A percentile compares a stretch with the other conserved stretches of the same genome.
Evolutionary conservation across 35 echinoderm and acorn worm genomes (phyloP).

Genomic region (Amphiura filiformis): DNA sequence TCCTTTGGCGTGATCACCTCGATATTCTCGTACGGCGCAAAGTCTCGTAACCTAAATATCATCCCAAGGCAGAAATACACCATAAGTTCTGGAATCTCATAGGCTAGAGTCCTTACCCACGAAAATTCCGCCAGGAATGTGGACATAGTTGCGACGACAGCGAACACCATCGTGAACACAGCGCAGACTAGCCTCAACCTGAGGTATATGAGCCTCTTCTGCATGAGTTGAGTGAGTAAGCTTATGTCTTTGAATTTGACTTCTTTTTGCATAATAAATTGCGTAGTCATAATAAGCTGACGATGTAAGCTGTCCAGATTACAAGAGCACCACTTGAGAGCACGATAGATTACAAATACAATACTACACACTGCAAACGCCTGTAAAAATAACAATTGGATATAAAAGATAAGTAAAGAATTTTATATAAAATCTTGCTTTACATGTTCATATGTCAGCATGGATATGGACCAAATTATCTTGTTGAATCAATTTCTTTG

Average conservation of each 20-base stretch:
- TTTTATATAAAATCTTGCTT: background rate
- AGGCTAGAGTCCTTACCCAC: constrained; percentile 67
- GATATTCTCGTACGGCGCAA: constrained; percentile 78
- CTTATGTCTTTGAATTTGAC: constrained; percentile 61
- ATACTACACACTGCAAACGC: constrained; percentile 92
- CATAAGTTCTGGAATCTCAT: constrained; percentile 81
- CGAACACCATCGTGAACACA: constrained; percentile 92
- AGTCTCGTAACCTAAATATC: constrained; percentile 86
- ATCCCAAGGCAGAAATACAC: constrained; percentile 67
- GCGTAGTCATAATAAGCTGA: constrained; percentile 56
- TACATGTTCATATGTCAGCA: background rate
- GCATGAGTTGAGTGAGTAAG: constrained; percentile 55
- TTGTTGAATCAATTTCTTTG: no score
- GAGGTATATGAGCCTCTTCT: constrained; percentile 84
- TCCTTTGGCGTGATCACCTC: constrained; percentile 74
- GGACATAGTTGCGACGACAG: constrained; percentile 86
- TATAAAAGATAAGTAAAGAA: constrained; percentile 13
- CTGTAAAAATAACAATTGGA: constrained; percentile 52
- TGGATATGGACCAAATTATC: background rate
- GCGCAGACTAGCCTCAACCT: constrained; percentile 72
- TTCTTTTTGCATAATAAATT: constrained; percentile 67
- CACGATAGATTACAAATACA: constrained; percentile 83
- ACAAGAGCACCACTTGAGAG: constrained; percentile 92
- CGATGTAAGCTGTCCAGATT: constrained; percentile 71
- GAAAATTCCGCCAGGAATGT: constrained; percentile 88